Conservation (phyloP, 2,888 invertebrate genomes). For the Sinohyriopsis cumingii region DNA sequence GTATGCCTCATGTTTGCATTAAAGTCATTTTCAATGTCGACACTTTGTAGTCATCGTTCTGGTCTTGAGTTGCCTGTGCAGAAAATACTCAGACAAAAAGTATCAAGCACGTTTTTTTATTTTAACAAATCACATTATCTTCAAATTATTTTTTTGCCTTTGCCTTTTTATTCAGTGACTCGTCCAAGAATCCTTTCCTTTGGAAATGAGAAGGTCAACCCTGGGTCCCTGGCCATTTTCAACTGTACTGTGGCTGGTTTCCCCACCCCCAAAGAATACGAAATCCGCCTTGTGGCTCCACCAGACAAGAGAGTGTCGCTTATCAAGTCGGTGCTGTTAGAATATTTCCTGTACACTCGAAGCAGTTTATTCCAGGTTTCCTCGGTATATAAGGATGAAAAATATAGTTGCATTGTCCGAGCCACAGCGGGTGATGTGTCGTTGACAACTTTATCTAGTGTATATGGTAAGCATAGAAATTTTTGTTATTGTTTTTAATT, state of each 20-base stretch:
- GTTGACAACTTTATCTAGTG: conserved; percentile 48
- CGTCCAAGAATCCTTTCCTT: conserved; percentile 57
- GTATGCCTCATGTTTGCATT: too few relatives aligned
- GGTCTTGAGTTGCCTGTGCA: too few relatives aligned
- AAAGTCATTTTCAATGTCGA: too few relatives aligned
- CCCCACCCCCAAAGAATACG: conserved; percentile 53
- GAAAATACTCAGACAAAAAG: too few relatives aligned
- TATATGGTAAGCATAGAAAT: conserved; percentile 46
- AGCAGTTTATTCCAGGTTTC: conserved; percentile 51
- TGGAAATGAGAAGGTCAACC: conserved; percentile 56
- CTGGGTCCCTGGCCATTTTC: conserved; percentile 54
- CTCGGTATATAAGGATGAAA: conserved; percentile 47
- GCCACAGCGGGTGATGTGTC: conserved; percentile 54
- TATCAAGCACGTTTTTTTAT: too few relatives aligned
- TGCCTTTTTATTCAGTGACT: conserved; percentile 47
- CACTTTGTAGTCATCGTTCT: too few relatives aligned
- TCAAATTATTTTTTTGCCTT: neutral
- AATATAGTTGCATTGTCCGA: conserved; percentile 55
- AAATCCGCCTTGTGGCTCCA: conserved; percentile 50
- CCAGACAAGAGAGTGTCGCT: conserved; percentile 42
- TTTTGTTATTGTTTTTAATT: neutral
- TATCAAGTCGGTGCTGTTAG: conserved; percentile 43
- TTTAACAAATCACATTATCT: too few relatives aligned
- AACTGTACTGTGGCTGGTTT: conserved; percentile 64
- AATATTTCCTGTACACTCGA: conserved; percentile 50